These are phyloP conservation scores for Nasalis larvatus DNA, from an alignment of 2,113 vertebrate species.

Conservation along the genomic window DNA sequence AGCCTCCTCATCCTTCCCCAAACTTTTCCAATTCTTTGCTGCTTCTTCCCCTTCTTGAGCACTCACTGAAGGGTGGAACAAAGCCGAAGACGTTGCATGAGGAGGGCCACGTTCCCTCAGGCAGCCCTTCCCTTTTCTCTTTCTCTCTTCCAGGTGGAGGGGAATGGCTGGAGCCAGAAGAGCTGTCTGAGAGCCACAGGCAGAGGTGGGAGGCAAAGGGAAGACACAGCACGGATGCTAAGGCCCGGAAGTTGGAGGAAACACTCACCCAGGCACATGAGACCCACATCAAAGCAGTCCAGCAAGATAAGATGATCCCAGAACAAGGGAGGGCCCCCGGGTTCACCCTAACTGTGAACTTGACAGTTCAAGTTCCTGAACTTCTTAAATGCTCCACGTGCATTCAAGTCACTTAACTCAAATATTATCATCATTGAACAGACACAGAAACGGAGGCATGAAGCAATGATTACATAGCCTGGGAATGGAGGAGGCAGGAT, in stretches of 20 bases:
- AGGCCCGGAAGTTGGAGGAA: neutral
- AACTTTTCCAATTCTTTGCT: neutral
- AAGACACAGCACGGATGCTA: rapidly evolving
- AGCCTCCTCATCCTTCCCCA: neutral
- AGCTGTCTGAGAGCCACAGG: neutral
- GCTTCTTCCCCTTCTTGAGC: neutral
- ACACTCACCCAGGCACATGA: too few relatives aligned
- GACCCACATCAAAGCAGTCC: neutral
- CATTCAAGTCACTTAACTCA: neutral
- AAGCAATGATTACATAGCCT: neutral
- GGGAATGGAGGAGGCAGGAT: neutral
- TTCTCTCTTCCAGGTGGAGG: neutral
- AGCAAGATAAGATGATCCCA: too few relatives aligned
- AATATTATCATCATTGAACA: neutral
- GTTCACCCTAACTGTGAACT: neutral
- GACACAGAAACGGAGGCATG: neutral
- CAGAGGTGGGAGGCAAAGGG: neutral
- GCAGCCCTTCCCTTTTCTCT: neutral
- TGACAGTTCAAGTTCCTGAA: too few relatives aligned
- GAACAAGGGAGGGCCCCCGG: neutral
- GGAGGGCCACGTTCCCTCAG: too few relatives aligned
- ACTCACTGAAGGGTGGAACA: neutral
- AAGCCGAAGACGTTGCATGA: neutral
- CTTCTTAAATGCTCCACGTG: neutral
- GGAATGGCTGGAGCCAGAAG: too few relatives aligned